These are phyloP conservation scores for Apostichopus parvimensis DNA, from an alignment of 35 echinoderm and acorn worm genomes.

Conservation along the genomic window DNA sequence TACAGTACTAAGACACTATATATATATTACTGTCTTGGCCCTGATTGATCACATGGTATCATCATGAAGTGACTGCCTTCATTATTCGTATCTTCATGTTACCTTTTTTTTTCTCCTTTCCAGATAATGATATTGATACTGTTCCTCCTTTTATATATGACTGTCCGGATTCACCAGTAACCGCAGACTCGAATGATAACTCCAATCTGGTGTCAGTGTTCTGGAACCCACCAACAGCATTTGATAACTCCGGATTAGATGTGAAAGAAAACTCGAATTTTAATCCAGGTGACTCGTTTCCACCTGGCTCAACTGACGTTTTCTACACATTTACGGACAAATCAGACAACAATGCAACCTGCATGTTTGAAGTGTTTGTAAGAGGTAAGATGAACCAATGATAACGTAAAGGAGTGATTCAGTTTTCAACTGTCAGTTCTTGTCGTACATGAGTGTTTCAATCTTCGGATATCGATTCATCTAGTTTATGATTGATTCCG, in stretches of 20 bases:
- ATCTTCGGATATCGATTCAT: too few relatives aligned
- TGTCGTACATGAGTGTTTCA: too few relatives aligned
- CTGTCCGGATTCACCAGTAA: not conserved
- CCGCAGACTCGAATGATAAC: not conserved
- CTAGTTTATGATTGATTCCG: too few relatives aligned
- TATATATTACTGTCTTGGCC: too few relatives aligned
- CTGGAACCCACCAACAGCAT: not conserved
- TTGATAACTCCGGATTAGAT: constrained; percentile 27
- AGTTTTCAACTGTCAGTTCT: too few relatives aligned
- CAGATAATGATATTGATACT: constrained; percentile 29
- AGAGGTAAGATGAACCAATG: not conserved
- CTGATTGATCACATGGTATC: too few relatives aligned
- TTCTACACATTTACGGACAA: not conserved
- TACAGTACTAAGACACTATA: too few relatives aligned
- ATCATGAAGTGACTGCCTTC: too few relatives aligned
- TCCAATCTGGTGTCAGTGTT: not conserved
- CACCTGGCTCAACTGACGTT: not conserved
- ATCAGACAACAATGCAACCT: not conserved
- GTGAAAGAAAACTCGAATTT: not conserved
- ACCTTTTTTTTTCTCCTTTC: not conserved
- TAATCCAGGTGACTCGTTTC: not conserved
- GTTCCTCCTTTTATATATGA: constrained; percentile 20
- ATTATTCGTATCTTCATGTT: too few relatives aligned
- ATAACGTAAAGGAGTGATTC: too few relatives aligned
- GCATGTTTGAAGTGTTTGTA: constrained; percentile 10